Conservation (phyloP, 2,888 invertebrate genomes). For the Carterocephalus palaemon region DNA sequence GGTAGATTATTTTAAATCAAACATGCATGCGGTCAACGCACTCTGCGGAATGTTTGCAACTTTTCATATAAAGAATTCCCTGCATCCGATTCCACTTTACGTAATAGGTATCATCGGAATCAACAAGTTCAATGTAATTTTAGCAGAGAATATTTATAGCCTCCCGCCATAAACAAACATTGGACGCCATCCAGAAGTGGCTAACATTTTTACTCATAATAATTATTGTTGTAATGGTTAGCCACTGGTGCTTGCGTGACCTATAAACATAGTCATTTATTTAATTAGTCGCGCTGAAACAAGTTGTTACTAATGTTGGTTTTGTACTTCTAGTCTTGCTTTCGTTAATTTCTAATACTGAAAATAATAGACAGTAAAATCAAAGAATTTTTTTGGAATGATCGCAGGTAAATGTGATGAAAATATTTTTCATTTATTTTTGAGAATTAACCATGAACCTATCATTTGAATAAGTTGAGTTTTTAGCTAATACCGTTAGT, state of each 20-base stretch:
- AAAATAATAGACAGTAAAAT: too few relatives aligned
- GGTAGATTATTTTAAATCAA: too few relatives aligned
- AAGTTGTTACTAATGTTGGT: background rate
- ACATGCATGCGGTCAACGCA: too few relatives aligned
- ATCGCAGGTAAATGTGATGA: constrained; percentile 4
- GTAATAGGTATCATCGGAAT: constrained; percentile 17
- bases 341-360: background rate
- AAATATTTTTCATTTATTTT: too few relatives aligned
- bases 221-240: constrained; percentile 14
- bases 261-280: constrained; percentile 16
- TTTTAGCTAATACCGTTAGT: too few relatives aligned
- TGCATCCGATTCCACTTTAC: constrained; percentile 8
- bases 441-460: too few relatives aligned
- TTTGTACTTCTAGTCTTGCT: background rate
- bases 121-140: constrained; percentile 23
- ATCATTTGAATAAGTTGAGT: too few relatives aligned
- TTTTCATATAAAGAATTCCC: background rate
- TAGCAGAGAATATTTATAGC: constrained; percentile 21
- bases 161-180: constrained; percentile 51
- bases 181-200: constrained; percentile 53
- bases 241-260: constrained; percentile 10
- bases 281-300: constrained; percentile 7
- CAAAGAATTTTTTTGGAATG: background rate
- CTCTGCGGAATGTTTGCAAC: background rate
- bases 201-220: constrained; percentile 17